Base-by-base conservation (phyloP, 2,113 vertebrate genomes). In the Tachuris rubrigastra region DNA sequence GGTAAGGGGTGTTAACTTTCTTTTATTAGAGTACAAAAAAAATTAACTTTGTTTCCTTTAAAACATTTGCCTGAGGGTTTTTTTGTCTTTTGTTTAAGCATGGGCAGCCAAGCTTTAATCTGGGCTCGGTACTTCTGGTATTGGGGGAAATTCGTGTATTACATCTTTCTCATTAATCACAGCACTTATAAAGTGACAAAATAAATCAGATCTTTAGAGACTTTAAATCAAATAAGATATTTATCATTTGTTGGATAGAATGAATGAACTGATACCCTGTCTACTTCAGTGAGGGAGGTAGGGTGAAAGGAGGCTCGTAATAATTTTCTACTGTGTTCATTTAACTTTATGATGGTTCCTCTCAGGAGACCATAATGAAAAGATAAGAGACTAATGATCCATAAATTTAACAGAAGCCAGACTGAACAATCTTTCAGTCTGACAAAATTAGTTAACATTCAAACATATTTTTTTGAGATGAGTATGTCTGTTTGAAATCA, bases 321-420 rank as follows among this genome's bases (percentile, higher is more conserved):
- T 96, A 88, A 72, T 96, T 97, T 96, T 92, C 74, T 80, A 63
- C 89, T 79, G 49, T 97, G 80, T 96, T 96, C 95, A 93, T 97
- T 98, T 97, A 95, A 96, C 78, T 96, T 93, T 91, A 77, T 92
- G 96, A 93, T 87, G 87, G 62, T 46, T 89, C 77, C 52, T 97
- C 97, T 96, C 96, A 80, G 62, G 95, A 97, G 93, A 93, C 30
- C 31, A 49, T 95, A 75, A 95, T 85, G 95, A 97, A 96, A 97
- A 89, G 75, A 71, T 95, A 97, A 95, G 86, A 95, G 79, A 96
- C 95, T 97, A 98, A 96, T 95, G 95, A 98, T 95, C 89, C 85
- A 94, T 47, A 42, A 95, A 94, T 73, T 93, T 96, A 96, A 90
- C 56, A 96, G 80, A 94, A 96, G 44, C 67, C 83, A 96, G 87